Evolutionary conservation across 2,888 invertebrate species (phyloP), one percentile per base, ranked within the genome.

Genomic region (Eurytoma californica): DNA sequence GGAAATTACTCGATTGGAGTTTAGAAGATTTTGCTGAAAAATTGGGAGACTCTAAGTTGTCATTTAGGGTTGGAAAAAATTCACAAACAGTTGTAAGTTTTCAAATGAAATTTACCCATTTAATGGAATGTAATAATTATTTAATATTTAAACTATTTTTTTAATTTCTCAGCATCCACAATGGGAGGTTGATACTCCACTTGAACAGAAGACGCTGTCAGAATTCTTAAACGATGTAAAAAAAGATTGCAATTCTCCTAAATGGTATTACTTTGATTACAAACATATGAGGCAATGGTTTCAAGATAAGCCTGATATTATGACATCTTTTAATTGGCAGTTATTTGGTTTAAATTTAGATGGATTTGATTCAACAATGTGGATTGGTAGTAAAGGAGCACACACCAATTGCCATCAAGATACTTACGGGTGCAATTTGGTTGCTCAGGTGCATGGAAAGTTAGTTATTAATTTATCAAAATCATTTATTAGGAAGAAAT

Each of bases 381-480:
- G 98, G 98, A 93, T 98, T 83, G 97, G 98, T 49, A 95, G 94
- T 80, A 91, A 92, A 85, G 96, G 96, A 3, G 95, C 98, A 2
- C 96, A 98, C 88, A 98, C 98, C 0, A 97, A 97, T 2, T 97
- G 97, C 81, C 99, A 99, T 90, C 94, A 94, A 87, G 98, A 99
- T 89, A 95, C 97, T 0, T 99, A 98, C 90, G 98, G 98, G 0
- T 95, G 94, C 84, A 99, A 99, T 91, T 93, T 98, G 85, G 95
- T 98, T 13, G 95, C 95, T 70, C 98, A 99, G 91, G 91, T 97
- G 70, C 92, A 93, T 91, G 98, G 98, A 87, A 95, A 93, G 97
- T 97, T 89, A 9, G 79, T 77, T 39, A 55, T 18, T 30, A 39
- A 72, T 51, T 65, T 16, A 51, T 39, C 53, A 20, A 78, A 24